A percentile compares a stretch with the other conserved stretches of the same genome.
Evolutionary conservation across 2,113 vertebrate species (phyloP).

Genomic region (Cairina moschata): DNA sequence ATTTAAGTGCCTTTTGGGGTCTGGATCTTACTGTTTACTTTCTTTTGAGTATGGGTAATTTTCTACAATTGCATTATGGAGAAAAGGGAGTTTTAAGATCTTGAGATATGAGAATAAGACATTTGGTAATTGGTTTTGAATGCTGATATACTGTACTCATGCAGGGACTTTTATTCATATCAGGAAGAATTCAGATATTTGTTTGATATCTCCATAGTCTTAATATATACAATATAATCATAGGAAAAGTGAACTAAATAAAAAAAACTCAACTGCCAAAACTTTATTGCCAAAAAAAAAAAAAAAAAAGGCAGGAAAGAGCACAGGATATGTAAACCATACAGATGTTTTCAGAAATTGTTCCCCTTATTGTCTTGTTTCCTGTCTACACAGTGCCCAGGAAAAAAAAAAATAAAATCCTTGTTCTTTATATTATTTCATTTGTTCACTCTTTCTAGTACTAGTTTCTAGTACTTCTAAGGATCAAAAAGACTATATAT

Average conservation of each 20-base stretch:
- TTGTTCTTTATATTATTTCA: neutral
- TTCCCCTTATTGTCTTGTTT: neutral
- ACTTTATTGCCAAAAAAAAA: neutral
- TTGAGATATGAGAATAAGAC: neutral
- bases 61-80: constrained; percentile 25
- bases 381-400: neutral
- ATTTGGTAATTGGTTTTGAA: constrained; percentile 12
- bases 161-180: neutral
- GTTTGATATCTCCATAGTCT: neutral
- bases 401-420: too few relatives aligned
- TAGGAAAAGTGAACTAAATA: constrained; percentile 13
- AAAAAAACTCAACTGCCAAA: neutral
- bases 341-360: neutral
- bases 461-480: neutral
- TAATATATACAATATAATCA: constrained; percentile 35
- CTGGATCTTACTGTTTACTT: neutral
- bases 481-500: neutral
- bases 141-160: neutral
- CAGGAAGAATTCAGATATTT: constrained; percentile 45
- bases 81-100: constrained; percentile 15
- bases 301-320: neutral
- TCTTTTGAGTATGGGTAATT: constrained; percentile 25
- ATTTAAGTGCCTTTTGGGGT: neutral
- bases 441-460: neutral
- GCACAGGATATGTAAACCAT: neutral